phyloP scores from a whole-genome alignment of 2,797 vertebrate species.

The Onychomys arenicola region DNA sequence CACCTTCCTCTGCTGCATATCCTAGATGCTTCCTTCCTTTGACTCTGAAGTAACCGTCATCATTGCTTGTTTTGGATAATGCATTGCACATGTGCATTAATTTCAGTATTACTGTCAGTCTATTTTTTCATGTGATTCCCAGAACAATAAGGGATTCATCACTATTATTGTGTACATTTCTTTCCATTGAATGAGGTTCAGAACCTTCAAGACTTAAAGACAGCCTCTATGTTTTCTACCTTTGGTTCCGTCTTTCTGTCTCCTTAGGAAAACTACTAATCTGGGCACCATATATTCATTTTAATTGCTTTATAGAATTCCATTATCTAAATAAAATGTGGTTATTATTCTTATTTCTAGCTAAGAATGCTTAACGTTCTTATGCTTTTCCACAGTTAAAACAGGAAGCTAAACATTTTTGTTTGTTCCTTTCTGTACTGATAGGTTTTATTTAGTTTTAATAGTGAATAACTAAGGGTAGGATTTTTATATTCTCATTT shows the following conservation, averaged over 20 bases:
- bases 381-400: neutral
- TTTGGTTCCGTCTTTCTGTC: rapidly evolving
- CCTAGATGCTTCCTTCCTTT: neutral
- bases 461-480: neutral
- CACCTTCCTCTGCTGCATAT: neutral
- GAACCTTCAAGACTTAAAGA: neutral
- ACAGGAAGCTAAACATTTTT: neutral
- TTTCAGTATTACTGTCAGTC: neutral
- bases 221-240: neutral
- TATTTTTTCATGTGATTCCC: neutral
- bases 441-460: neutral
- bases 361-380: no score
- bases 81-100: rapidly evolving
- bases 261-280: neutral
- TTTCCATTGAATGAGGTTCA: neutral
- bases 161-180: neutral
- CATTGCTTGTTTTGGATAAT: neutral
- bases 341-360: neutral
- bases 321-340: neutral
- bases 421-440: neutral
- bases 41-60: neutral
- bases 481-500: neutral
- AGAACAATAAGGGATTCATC: neutral
- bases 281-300: neutral
- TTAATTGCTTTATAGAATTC: neutral